phyloP scores from a whole-genome alignment of 2,888 invertebrate species.

The Dione vanillae region DNA sequence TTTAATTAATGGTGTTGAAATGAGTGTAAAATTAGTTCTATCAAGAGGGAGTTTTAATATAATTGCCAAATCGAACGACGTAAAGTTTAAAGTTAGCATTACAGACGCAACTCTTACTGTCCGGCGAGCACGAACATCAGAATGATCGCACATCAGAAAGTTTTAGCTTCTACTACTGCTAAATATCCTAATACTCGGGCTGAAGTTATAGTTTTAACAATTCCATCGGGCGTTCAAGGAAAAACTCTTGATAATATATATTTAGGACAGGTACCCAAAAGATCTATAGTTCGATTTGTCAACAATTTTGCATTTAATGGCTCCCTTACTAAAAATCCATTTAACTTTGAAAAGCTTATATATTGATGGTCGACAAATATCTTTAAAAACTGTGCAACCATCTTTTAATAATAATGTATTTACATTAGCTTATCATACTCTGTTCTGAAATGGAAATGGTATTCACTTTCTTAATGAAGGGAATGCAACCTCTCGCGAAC shows the following conservation, averaged over 20 bases:
- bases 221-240: conserved; percentile 46
- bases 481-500: conserved; percentile 49
- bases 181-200: conserved; percentile 50
- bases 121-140: conserved; percentile 31
- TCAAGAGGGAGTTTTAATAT: conserved; percentile 35
- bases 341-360: conserved; percentile 42
- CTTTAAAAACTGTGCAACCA: conserved; percentile 43
- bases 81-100: conserved; percentile 34
- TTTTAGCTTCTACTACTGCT: conserved; percentile 44
- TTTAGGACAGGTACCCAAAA: conserved; percentile 44
- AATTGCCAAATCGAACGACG: conserved; percentile 18
- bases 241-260: conserved; percentile 49
- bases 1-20: conserved; percentile 47
- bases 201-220: conserved; percentile 48
- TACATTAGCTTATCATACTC: conserved; percentile 41
- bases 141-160: conserved; percentile 41
- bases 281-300: conserved; percentile 47
- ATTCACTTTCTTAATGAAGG: conserved; percentile 50
- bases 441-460: conserved; percentile 49
- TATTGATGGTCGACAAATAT: conserved; percentile 32
- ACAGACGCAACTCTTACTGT: conserved; percentile 33
- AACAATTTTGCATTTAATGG: conserved; percentile 46
- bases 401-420: conserved; percentile 31
- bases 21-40: conserved; percentile 38
- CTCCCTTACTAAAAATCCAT: conserved; percentile 47